Evolutionary conservation across 2,797 vertebrate species (phyloP).

Genomic region (Syngnathus acus): DNA sequence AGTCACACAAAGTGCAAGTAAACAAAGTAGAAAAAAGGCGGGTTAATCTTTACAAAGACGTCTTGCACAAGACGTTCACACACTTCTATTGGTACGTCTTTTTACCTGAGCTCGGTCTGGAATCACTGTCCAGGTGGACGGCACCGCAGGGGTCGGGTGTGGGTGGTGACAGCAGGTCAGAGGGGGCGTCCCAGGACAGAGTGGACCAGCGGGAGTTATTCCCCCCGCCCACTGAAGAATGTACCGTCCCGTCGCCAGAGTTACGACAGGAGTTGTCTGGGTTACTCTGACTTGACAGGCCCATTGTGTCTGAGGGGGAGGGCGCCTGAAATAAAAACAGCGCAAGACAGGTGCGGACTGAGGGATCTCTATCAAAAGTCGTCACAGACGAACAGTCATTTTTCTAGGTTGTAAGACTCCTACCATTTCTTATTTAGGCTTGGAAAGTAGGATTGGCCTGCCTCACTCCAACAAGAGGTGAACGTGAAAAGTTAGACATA

Average conservation of each 20-base stretch:
- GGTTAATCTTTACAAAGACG: constrained; percentile 61
- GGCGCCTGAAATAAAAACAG: constrained; percentile 43
- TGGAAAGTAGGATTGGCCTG: too few relatives aligned
- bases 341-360: not conserved
- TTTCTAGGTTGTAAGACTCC: too few relatives aligned
- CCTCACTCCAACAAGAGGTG: too few relatives aligned
- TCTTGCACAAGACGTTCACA: constrained; percentile 28
- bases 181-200: constrained; percentile 71
- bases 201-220: constrained; percentile 71
- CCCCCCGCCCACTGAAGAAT: constrained; percentile 39
- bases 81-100: not conserved
- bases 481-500: too few relatives aligned
- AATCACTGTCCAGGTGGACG: constrained; percentile 68
- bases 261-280: constrained; percentile 42
- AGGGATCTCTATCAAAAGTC: not conserved
- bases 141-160: constrained; percentile 59
- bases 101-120: constrained; percentile 81
- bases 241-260: constrained; percentile 35
- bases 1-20: constrained; percentile 43
- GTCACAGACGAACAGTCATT: not conserved
- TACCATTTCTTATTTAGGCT: too few relatives aligned
- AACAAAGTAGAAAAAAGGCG: constrained; percentile 31
- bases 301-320: constrained; percentile 47
- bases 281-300: constrained; percentile 44
- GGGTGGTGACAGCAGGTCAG: constrained; percentile 69